Evolutionary conservation across 2,113 vertebrate species (phyloP), one percentile per base, ranked within the genome.

Genomic region (Rhinoptilus africanus): DNA sequence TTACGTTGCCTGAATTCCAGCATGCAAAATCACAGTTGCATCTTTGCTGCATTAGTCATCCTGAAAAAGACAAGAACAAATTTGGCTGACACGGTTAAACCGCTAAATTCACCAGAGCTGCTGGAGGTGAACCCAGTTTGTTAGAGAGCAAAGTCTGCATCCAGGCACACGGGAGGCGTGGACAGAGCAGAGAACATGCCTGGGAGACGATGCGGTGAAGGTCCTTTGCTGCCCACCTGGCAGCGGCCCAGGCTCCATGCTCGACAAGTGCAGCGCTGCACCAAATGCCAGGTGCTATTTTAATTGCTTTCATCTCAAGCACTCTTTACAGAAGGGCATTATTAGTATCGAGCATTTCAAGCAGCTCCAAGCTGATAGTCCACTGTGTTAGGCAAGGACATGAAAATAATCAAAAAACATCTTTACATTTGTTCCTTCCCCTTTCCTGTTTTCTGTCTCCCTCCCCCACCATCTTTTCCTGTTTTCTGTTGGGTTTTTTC

Each of bases 11-110:
- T 86, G 69, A 91, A 97, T 97, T 95, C 92, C 95, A 80, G 54
- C 8, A 2, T 95, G 45, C 37, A 50, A 62, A 95, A 91, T 89
- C 93, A 89, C 39, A 8, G 57, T 88, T 82, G 81, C 77, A 39
- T 97, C 91, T 91, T 85, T 76, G 77, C 71, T 45, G 45, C 15
- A 17, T 97, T 95, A 97, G 84, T 97, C 94, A 95, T 89, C 77
- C 28, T 43, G 62, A 72, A 50, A 85, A 89, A 85, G 72, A 78
- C 51, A 67, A 85, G 83, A 89, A 89, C 94, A 72, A 85, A 85
- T 91, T 88, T 73, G 93, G 41, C 91, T 91, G 94, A 76, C 77
- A 20, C 0, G 12, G 88, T 50, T 72, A 93, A 94, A 95, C 78
- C 85, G 41, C 94, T 54, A 37, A 79, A 93, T 73, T 95, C 60